Evolutionary conservation across 2,888 invertebrate genomes (phyloP).

Genomic region (Lepidonotus clava): DNA sequence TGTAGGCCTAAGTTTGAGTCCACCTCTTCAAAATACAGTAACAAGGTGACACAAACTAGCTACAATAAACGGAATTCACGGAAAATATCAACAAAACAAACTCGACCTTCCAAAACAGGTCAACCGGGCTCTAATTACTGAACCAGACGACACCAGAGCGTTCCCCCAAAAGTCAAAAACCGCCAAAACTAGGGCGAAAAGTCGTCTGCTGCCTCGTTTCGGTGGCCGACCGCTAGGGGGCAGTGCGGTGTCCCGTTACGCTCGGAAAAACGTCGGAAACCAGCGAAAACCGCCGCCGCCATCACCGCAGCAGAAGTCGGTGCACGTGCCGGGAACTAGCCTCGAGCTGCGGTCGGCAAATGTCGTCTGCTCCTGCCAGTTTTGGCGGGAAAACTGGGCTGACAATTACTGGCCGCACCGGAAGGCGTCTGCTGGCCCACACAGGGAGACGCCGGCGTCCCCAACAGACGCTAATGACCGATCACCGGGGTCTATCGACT

Average conservation of each 20-base stretch:
- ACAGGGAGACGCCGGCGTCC: too few relatives aligned
- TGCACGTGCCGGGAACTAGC: not conserved
- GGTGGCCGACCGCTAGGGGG: not conserved
- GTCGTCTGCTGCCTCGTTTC: not conserved
- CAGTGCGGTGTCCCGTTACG: not conserved
- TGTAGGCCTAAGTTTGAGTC: too few relatives aligned
- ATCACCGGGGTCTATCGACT: too few relatives aligned
- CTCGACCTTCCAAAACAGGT: not conserved
- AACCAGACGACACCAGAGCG: not conserved
- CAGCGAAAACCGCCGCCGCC: not conserved
- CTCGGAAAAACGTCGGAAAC: too few relatives aligned
- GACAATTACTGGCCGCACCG: constrained; percentile 23
- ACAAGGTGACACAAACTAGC: too few relatives aligned
- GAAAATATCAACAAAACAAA: too few relatives aligned
- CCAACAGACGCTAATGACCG: too few relatives aligned
- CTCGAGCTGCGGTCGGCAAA: not conserved
- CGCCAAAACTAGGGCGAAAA: not conserved
- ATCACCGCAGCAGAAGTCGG: not conserved
- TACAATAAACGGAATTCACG: too few relatives aligned
- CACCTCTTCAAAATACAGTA: too few relatives aligned
- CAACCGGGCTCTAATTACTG: constrained; percentile 13
- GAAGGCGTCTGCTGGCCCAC: not conserved
- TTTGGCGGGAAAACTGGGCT: not conserved
- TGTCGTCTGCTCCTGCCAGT: not conserved
- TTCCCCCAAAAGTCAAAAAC: not conserved